A percentile compares a stretch with the other conserved stretches of the same genome.
These are phyloP conservation scores for Nesogale talazaci DNA, from an alignment of 2,113 vertebrate genomes.

Conservation along the genomic window DNA sequence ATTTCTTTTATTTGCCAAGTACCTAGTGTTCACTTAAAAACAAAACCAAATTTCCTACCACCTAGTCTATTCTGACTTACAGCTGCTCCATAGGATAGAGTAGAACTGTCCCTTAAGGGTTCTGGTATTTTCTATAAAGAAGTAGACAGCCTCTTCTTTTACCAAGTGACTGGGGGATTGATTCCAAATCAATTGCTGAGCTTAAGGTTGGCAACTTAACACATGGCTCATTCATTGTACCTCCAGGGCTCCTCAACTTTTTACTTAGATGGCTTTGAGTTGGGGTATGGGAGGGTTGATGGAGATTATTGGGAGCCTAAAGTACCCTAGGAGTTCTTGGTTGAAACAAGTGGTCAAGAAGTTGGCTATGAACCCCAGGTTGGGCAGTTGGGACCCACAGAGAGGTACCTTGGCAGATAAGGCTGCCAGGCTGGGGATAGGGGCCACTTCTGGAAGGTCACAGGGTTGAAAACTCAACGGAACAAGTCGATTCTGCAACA, in stretches of 20 bases:
- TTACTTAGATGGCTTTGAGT: conserved; percentile 42
- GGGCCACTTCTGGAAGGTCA: background rate
- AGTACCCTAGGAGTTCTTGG: background rate
- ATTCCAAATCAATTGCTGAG: too few species aligned
- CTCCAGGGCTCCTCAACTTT: background rate
- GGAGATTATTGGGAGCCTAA: background rate
- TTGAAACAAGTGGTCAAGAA: background rate
- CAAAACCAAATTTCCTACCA: too few species aligned
- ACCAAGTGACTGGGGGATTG: too few species aligned
- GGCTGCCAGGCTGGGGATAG: background rate
- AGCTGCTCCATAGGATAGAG: too few species aligned
- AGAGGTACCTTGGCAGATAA: background rate
- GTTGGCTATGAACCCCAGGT: background rate
- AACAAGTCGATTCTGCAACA: background rate
- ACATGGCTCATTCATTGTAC: too few species aligned
- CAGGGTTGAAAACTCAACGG: background rate
- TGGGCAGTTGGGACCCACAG: background rate
- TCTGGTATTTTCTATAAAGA: too few species aligned
- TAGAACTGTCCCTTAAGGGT: too few species aligned
- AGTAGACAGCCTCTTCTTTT: too few species aligned
- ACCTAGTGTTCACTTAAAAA: conserved; percentile 20
- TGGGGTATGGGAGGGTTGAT: conserved; percentile 8
- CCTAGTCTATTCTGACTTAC: too few species aligned
- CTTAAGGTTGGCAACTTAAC: too few species aligned
- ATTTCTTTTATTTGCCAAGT: conserved; percentile 15